phyloP scores from a whole-genome alignment of 1,140 invertebrate genomes.

The Augochlora pura region DNA sequence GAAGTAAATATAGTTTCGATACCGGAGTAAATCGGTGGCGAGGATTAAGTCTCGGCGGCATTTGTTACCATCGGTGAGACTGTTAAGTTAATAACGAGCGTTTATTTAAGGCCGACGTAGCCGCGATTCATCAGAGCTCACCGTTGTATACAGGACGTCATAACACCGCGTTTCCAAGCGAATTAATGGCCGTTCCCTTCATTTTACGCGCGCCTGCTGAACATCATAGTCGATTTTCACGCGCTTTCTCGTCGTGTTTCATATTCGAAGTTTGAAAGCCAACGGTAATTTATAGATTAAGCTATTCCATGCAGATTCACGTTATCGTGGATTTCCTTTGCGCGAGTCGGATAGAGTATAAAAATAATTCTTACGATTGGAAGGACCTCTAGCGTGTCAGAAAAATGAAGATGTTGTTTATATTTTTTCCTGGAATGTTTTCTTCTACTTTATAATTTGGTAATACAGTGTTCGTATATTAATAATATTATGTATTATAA shows the following conservation, averaged over 20 bases:
- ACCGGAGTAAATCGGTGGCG: slow-evolving; percentile 42
- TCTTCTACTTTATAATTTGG: no score
- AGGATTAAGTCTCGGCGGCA: slow-evolving; percentile 42
- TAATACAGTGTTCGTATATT: no score
- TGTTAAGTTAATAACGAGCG: slow-evolving; percentile 74
- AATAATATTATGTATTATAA: no score
- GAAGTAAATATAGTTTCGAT: slow-evolving; percentile 32
- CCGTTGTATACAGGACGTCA: slow-evolving; percentile 72
- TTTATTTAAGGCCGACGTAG: slow-evolving; percentile 67
- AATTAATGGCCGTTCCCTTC: slow-evolving; percentile 70
- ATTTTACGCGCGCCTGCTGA: slow-evolving; percentile 40
- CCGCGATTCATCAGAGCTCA: slow-evolving; percentile 66
- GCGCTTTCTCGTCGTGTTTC: slow-evolving; percentile 13
- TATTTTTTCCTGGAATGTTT: no score
- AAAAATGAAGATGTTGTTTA: no score
- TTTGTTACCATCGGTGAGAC: slow-evolving; percentile 71
- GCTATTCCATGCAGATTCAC: neutral
- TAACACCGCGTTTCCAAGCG: slow-evolving; percentile 71
- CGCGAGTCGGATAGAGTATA: no score
- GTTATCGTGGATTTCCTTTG: no score
- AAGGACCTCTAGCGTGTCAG: no score
- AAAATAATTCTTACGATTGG: no score
- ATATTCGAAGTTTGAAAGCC: neutral
- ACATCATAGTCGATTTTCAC: neutral
- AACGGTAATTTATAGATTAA: neutral